Evolutionary conservation across 2,113 vertebrate genomes (phyloP).

Genomic region (Calyptomena viridis): DNA sequence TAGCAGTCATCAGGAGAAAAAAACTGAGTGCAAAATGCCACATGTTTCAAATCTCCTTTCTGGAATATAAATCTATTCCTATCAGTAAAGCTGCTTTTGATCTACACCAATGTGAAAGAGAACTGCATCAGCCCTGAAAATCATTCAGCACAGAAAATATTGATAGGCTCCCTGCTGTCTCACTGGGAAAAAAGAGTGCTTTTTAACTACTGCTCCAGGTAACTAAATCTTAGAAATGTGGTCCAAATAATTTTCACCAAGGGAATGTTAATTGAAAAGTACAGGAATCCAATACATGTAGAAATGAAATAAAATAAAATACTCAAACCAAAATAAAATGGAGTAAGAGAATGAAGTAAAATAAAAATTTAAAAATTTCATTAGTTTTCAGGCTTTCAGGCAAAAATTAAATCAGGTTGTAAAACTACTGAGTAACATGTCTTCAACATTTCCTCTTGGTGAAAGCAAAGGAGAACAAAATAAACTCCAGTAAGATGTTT

Average conservation of each 20-base stretch:
- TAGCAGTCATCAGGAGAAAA: background rate
- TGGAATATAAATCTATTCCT: background rate
- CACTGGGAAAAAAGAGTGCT: background rate
- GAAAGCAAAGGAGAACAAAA: background rate
- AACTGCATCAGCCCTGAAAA: background rate
- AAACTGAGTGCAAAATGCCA: background rate
- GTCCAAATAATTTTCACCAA: conserved; percentile 1
- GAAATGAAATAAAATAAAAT: background rate
- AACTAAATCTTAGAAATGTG: conserved; percentile 30
- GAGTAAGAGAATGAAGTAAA: background rate
- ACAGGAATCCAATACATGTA: background rate
- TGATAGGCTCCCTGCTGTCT: conserved; percentile 7
- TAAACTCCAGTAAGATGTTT: background rate
- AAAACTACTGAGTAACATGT: background rate
- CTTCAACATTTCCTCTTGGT: background rate
- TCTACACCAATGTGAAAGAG: background rate
- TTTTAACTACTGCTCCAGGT: conserved; percentile 19
- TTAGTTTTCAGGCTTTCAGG: background rate
- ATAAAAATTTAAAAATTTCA: background rate
- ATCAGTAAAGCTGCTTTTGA: background rate
- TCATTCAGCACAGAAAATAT: conserved; percentile 27
- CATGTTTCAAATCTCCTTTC: background rate
- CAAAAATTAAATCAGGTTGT: conserved; percentile 10
- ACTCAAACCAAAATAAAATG: background rate
- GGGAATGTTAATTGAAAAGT: conserved; percentile 1